phyloP scores from a whole-genome alignment of 2,113 vertebrate genomes.

The Nibea coibor region DNA sequence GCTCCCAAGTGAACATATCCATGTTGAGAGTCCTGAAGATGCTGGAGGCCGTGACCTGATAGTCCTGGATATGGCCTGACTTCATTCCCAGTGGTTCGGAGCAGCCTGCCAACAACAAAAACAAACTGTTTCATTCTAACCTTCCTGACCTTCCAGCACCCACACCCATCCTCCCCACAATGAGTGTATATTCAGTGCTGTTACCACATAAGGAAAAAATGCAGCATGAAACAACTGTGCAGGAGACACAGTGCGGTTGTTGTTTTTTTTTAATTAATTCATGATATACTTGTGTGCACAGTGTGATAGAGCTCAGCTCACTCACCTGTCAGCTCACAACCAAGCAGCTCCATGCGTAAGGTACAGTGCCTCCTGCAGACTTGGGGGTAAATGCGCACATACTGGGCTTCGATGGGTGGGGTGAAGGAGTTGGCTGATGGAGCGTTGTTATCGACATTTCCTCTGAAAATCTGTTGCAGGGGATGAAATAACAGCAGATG shows the following conservation, averaged over 20 bases:
- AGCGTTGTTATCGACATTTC: slow-evolving; percentile 97
- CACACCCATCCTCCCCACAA: not conserved
- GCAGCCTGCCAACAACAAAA: slow-evolving; percentile 87
- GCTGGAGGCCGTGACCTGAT: slow-evolving; percentile 95
- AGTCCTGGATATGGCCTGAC: slow-evolving; percentile 96
- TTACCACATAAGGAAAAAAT: not conserved
- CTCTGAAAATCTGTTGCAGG: slow-evolving; percentile 90
- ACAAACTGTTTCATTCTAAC: not conserved
- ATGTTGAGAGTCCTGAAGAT: slow-evolving; percentile 97
- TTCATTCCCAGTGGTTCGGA: slow-evolving; percentile 99
- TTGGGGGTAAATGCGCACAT: slow-evolving; percentile 95
- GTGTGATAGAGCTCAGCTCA: not conserved
- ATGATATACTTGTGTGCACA: not conserved
- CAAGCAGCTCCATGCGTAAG: slow-evolving; percentile 96
- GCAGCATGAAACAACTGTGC: slow-evolving; percentile 7
- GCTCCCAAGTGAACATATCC: slow-evolving; percentile 99
- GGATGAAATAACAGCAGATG: slow-evolving; percentile 61
- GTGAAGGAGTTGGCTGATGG: slow-evolving; percentile 97
- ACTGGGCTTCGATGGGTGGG: slow-evolving; percentile 95
- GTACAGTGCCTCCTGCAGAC: slow-evolving; percentile 98
- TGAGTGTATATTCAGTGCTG: not conserved
- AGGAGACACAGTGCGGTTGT: not conserved
- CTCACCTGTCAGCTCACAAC: slow-evolving; percentile 95
- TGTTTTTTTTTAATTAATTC: not conserved
- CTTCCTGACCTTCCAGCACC: not conserved